These are phyloP conservation scores for Gorsachius magnificus DNA, from an alignment of 2,797 vertebrate species.

Conservation along the genomic window DNA sequence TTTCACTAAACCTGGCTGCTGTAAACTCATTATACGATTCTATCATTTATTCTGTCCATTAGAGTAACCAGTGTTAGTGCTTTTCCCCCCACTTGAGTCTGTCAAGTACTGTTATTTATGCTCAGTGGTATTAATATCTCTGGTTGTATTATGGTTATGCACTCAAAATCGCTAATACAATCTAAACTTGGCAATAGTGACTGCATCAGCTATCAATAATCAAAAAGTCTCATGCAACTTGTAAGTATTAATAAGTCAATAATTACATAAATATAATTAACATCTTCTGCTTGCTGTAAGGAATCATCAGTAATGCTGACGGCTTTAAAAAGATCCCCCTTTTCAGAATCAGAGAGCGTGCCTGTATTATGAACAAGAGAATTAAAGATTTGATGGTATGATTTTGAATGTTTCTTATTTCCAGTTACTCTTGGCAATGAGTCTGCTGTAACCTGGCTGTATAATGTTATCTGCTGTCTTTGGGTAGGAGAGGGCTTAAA, in stretches of 20 bases:
- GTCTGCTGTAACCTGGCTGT: slow-evolving; percentile 41
- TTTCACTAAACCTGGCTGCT: slow-evolving; percentile 48
- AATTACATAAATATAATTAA: slow-evolving; percentile 36
- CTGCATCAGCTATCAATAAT: slow-evolving; percentile 62
- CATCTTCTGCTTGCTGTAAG: neutral
- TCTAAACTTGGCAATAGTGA: slow-evolving; percentile 60
- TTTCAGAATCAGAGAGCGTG: neutral
- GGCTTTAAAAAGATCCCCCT: slow-evolving; percentile 35
- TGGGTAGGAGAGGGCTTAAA: slow-evolving; percentile 34
- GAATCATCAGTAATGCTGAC: neutral
- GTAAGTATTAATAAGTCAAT: slow-evolving; percentile 52
- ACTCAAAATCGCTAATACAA: slow-evolving; percentile 60
- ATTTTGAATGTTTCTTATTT: slow-evolving; percentile 52
- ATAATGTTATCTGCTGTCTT: slow-evolving; percentile 42
- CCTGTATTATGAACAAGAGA: slow-evolving; percentile 49
- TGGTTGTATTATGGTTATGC: slow-evolving; percentile 21
- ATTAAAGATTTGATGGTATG: slow-evolving; percentile 48
- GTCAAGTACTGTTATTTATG: slow-evolving; percentile 65
- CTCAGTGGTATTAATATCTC: slow-evolving; percentile 59
- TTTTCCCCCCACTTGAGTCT: slow-evolving; percentile 44
- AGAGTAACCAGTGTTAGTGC: slow-evolving; percentile 44
- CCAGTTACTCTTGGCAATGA: slow-evolving; percentile 46
- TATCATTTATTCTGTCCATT: slow-evolving; percentile 50
- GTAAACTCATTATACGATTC: slow-evolving; percentile 33
- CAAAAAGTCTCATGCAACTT: slow-evolving; percentile 58